These are phyloP conservation scores for Toxostoma redivivum DNA, from an alignment of 2,113 vertebrate species.

Conservation along the genomic window DNA sequence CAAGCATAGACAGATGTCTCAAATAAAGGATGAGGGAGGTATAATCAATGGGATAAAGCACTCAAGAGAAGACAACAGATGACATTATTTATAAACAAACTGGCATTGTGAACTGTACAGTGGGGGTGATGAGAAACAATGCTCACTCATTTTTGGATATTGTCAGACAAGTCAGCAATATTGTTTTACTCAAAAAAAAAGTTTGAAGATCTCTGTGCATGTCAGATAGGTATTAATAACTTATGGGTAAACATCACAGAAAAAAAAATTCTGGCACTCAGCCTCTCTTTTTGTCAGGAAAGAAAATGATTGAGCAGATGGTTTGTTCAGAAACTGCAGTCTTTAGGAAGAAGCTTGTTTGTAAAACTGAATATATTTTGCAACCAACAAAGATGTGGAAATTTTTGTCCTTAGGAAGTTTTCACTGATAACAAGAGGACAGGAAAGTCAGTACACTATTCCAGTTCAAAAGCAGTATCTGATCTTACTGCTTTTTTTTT, in stretches of 20 bases:
- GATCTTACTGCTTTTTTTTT: background rate
- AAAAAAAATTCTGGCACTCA: background rate
- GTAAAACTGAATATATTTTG: constrained; percentile 30
- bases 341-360: constrained; percentile 27
- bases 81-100: constrained; percentile 27
- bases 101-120: background rate
- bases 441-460: background rate
- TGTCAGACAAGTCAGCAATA: background rate
- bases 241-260: background rate
- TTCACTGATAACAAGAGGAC: background rate
- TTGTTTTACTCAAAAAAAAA: background rate
- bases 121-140: background rate
- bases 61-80: background rate
- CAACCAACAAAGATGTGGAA: background rate
- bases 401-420: background rate
- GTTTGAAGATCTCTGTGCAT: background rate
- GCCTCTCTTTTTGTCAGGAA: background rate
- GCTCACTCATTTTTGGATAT: background rate
- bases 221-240: constrained; percentile 25
- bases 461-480: background rate
- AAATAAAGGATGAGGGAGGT: background rate
- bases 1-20: background rate
- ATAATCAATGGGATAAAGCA: background rate
- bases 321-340: constrained; percentile 25
- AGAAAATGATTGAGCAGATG: constrained; percentile 37